A percentile compares a stretch with the other conserved stretches of the same genome.
Evolutionary conservation across 2,797 vertebrate genomes (phyloP).

Genomic region (Ctenochaetus hawaiiensis): DNA sequence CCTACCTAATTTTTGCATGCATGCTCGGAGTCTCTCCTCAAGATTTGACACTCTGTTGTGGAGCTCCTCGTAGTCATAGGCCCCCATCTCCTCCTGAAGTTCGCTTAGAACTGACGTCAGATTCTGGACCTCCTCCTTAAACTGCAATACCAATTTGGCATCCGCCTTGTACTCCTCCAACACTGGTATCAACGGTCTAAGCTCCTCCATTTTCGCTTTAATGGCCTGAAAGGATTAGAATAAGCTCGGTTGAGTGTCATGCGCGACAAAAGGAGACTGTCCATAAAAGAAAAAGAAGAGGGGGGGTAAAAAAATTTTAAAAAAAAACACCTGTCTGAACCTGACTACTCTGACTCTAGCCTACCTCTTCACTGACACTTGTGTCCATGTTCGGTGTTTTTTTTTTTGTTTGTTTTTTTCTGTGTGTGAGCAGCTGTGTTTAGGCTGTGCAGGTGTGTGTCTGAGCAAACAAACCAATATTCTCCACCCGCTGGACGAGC

Average conservation of each 20-base stretch:
- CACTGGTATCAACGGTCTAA: slow-evolving; percentile 99
- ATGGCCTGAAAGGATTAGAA: slow-evolving; percentile 98
- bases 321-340: slow-evolving; percentile 79
- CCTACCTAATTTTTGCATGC: slow-evolving; percentile 99
- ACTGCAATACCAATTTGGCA: slow-evolving; percentile 99
- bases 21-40: slow-evolving; percentile 98
- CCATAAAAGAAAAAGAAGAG: slow-evolving; percentile 67
- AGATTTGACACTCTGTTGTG: slow-evolving; percentile 99
- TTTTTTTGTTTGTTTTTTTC: not conserved
- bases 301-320: not conserved
- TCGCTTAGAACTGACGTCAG: slow-evolving; percentile 99
- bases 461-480: slow-evolving; percentile 73
- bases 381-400: slow-evolving; percentile 55
- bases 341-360: slow-evolving; percentile 87
- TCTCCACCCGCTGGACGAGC: slow-evolving; percentile 73
- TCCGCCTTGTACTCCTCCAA: slow-evolving; percentile 99
- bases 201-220: slow-evolving; percentile 99
- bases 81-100: slow-evolving; percentile 99
- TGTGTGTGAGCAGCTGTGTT: slow-evolving; percentile 49
- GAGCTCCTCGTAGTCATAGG: slow-evolving; percentile 99
- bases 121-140: slow-evolving; percentile 99
- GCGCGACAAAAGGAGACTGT: slow-evolving; percentile 84
- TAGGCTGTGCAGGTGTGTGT: slow-evolving; percentile 70
- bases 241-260: slow-evolving; percentile 98
- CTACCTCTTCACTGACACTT: slow-evolving; percentile 76